A percentile compares a stretch with the other conserved stretches of the same genome.
Conservation (phyloP, 2,113 vertebrate species). For the Corythoichthys intestinalis region DNA sequence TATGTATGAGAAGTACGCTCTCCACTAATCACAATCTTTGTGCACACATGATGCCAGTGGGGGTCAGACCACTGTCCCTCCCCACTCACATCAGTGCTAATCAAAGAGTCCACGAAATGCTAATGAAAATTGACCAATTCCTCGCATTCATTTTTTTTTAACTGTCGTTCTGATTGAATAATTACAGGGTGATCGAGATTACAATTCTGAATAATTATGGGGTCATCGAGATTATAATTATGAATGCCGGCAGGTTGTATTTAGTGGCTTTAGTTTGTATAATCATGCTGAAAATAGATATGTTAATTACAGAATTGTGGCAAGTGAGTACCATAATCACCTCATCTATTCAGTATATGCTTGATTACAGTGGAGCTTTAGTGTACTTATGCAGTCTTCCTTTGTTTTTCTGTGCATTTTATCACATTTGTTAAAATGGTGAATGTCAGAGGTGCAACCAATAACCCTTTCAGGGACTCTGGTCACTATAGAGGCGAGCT, state of each 20-base stretch:
- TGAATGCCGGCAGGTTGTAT: slow-evolving; percentile 52
- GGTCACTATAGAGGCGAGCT: too few species aligned
- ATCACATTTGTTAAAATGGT: background rate
- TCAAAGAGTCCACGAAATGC: slow-evolving; percentile 52
- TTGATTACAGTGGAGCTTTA: slow-evolving; percentile 15
- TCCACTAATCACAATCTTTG: slow-evolving; percentile 50
- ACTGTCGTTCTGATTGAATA: slow-evolving; percentile 26
- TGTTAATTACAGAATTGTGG: slow-evolving; percentile 39
- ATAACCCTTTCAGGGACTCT: too few species aligned
- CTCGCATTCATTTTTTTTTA: slow-evolving; percentile 38
- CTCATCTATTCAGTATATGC: slow-evolving; percentile 15
- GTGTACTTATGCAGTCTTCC: slow-evolving; percentile 1
- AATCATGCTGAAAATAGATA: slow-evolving; percentile 46
- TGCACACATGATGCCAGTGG: slow-evolving; percentile 48
- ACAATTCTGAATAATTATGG: slow-evolving; percentile 37
- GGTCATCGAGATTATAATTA: slow-evolving; percentile 46
- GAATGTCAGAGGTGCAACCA: too few species aligned
- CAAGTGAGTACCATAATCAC: slow-evolving; percentile 41
- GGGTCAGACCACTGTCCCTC: slow-evolving; percentile 28
- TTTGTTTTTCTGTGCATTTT: background rate
- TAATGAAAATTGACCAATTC: slow-evolving; percentile 45
- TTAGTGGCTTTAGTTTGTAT: slow-evolving; percentile 48
- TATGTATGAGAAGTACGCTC: slow-evolving; percentile 27
- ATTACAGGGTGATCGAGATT: slow-evolving; percentile 33
- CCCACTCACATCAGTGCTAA: slow-evolving; percentile 40